Base-by-base conservation (phyloP, 1,140 invertebrate species). In the Paracyclopina nana region DNA sequence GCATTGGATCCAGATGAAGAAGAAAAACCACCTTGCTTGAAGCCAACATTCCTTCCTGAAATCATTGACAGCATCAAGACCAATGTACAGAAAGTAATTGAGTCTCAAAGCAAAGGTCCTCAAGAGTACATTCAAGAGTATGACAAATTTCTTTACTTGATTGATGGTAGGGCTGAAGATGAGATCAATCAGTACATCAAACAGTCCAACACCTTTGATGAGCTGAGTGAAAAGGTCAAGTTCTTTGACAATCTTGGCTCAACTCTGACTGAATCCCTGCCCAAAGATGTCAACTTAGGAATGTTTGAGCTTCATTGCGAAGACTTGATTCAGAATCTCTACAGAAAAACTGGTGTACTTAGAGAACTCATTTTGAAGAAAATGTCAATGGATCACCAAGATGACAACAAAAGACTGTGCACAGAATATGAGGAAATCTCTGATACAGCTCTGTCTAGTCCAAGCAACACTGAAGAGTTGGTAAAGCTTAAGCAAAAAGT, bases 251-350 rank as follows among this genome's bases (percentile, higher is more conserved):
- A 46, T 1, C 53, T 60, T 16, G 53, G 53, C 20, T 66, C 70
- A 51, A 69, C 73, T 51, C 75, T 83, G 51, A 73, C 74, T 6
- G 65, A 70, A 1, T 70, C 73, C 45, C 68, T 78, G 16, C 71
- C 76, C 59, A 71, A 74, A 30, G 75, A 76, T 1, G 70, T 80
- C 25, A 72, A 76, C 16, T 75, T 83, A 52, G 82, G 82, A 20
- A 77, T 90, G 62, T 94, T 85, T 63, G 79, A 84, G 58, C 75
- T 95, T 55, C 75, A 84, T 60, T 73, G 84, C 52, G 73, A 73
- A 34, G 77, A 82, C 50, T 66, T 92, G n/a, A 80, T 92, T 22
- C 67, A 70, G 11, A 69, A 75, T 4, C 65, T 94, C 41, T 71
- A 77, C 1, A 65, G 69, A 20, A 64, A 75, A 30, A 80, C 82